These are phyloP conservation scores for Adineta ricciae DNA, from an alignment of 2,888 invertebrate genomes.

Conservation along the genomic window DNA sequence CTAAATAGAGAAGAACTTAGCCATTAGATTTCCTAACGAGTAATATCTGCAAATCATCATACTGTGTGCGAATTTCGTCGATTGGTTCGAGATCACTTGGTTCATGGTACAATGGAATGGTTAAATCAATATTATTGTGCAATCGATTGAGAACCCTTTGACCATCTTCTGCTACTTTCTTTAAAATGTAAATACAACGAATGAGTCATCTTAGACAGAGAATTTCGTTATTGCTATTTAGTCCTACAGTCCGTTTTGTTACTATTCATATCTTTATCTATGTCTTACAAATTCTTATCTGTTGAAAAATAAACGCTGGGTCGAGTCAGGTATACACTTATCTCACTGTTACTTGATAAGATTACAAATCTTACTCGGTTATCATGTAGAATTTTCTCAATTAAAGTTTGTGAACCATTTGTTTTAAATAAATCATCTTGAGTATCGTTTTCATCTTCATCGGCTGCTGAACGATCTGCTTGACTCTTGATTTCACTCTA, in stretches of 20 bases:
- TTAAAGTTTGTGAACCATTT: slow-evolving; percentile 24
- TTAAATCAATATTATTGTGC: slow-evolving; percentile 26
- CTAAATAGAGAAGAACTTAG: neutral
- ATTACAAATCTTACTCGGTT: slow-evolving; percentile 59
- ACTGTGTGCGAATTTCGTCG: neutral
- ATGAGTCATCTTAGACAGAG: no score
- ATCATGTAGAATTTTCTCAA: slow-evolving; percentile 74
- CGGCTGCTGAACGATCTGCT: slow-evolving; percentile 4
- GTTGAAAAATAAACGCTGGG: neutral
- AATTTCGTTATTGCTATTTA: no score
- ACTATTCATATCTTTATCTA: no score
- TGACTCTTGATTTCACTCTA: neutral
- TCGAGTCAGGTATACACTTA: no score
- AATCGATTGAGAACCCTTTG: slow-evolving; percentile 27
- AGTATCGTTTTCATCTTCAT: neutral
- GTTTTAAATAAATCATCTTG: neutral
- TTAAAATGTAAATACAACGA: no score
- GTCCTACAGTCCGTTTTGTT: no score
- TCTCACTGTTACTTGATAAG: no score
- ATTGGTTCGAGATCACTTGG: slow-evolving; percentile 15
- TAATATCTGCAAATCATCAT: no score
- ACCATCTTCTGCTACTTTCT: slow-evolving; percentile 66
- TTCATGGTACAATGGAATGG: slow-evolving; percentile 28
- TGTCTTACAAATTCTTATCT: no score
- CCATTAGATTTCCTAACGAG: neutral